phyloP scores from a whole-genome alignment of 2,888 invertebrate species.

The Drosophila limbata region DNA sequence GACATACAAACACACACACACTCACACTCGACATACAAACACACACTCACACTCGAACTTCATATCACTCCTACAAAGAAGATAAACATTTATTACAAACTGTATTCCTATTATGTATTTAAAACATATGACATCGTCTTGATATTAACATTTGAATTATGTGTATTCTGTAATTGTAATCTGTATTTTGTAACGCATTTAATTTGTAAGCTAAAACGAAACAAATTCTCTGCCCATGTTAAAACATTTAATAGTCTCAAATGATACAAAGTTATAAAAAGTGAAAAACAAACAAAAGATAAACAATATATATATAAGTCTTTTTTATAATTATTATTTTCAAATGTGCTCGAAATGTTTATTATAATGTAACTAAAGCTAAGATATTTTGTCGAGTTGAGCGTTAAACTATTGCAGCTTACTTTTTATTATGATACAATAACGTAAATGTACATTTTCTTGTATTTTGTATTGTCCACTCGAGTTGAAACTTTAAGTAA shows the following conservation, averaged over 20 bases:
- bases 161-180: constrained; percentile 43
- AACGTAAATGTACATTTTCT: constrained; percentile 28
- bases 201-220: constrained; percentile 45
- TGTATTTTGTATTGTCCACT: constrained; percentile 21
- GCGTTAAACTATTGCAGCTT: constrained; percentile 31
- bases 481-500: constrained; percentile 15
- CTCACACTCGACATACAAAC: neutral
- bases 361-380: constrained; percentile 22
- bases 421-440: constrained; percentile 3
- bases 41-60: constrained; percentile 36
- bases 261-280: neutral
- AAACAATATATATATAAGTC: constrained; percentile 22
- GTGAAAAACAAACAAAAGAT: neutral
- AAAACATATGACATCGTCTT: constrained; percentile 49
- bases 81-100: constrained; percentile 57
- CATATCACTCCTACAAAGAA: constrained; percentile 71
- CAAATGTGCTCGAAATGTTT: constrained; percentile 32
- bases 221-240: constrained; percentile 38
- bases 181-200: constrained; percentile 34
- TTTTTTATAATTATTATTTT: constrained; percentile 30
- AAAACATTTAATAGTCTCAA: constrained; percentile 43
- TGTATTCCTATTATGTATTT: constrained; percentile 72
- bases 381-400: constrained; percentile 33
- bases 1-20: neutral
- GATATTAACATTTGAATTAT: constrained; percentile 59